A percentile compares a stretch with the other conserved stretches of the same genome.
Evolutionary conservation across 2,888 invertebrate species (phyloP).

Genomic region (Nemoura dubitans): DNA sequence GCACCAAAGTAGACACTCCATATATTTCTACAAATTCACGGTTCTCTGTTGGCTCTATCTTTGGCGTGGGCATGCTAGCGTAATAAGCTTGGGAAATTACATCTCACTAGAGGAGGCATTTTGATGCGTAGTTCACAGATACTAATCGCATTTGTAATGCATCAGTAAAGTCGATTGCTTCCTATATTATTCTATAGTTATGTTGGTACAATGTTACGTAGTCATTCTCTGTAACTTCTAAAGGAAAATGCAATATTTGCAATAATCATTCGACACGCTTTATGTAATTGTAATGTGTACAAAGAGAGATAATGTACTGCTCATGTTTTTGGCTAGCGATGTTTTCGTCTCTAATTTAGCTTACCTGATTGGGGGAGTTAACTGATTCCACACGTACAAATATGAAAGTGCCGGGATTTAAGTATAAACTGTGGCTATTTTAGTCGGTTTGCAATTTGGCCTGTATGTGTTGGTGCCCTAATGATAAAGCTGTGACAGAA

Average conservation of each 20-base stretch:
- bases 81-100: neutral
- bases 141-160: neutral
- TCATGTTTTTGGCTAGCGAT: neutral
- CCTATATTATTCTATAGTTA: neutral
- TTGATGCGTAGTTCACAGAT: neutral
- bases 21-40: neutral
- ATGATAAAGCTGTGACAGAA: neutral
- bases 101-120: neutral
- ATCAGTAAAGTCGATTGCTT: conserved; percentile 1
- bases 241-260: neutral
- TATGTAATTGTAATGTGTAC: conserved; percentile 8
- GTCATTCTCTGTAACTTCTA: neutral
- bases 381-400: neutral
- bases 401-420: neutral
- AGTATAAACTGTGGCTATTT: neutral
- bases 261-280: conserved; percentile 7
- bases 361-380: neutral
- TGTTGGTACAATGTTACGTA: neutral
- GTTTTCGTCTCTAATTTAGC: neutral
- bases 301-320: neutral
- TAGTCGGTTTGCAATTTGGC: neutral
- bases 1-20: neutral
- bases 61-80: neutral
- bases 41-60: neutral
- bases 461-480: neutral